Evolutionary conservation across 1,140 invertebrate species (phyloP).

Genomic region (Platorchestia sp.): DNA sequence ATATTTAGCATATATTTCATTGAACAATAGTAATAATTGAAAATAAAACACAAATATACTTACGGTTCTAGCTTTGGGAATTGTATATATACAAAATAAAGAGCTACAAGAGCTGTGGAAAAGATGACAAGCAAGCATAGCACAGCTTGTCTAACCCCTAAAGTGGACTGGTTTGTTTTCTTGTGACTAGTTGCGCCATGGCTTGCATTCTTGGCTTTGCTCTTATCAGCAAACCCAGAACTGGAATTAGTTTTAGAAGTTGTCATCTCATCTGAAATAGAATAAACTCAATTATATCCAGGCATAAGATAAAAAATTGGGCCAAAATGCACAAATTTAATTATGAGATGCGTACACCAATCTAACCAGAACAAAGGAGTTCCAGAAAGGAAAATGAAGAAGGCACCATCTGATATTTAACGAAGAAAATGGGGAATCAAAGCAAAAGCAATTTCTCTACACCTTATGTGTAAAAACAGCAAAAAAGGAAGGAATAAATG

Average conservation of each 20-base stretch:
- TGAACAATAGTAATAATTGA: too few relatives aligned
- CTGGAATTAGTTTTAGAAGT: conserved; percentile 12
- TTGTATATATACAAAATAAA: conserved; percentile 36
- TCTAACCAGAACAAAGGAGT: neutral
- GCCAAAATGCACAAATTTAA: neutral
- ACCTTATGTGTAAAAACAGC: too few relatives aligned
- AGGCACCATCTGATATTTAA: neutral
- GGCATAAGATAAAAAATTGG: neutral
- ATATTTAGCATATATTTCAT: too few relatives aligned
- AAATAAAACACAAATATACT: neutral
- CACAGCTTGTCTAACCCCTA: conserved; percentile 18
- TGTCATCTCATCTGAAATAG: conserved; percentile 47
- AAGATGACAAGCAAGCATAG: conserved; percentile 14
- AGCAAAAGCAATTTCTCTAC: too few relatives aligned
- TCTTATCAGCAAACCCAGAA: conserved; percentile 23
- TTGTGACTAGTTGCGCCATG: neutral
- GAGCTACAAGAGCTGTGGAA: neutral
- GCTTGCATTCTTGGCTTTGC: neutral
- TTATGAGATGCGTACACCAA: too few relatives aligned
- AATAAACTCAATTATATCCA: neutral
- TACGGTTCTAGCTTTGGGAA: conserved; percentile 24
- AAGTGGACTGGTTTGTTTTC: neutral
- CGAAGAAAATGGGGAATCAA: too few relatives aligned
- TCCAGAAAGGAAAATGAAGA: neutral
- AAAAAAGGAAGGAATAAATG: too few relatives aligned